A percentile compares a stretch with the other conserved stretches of the same genome.
These are phyloP conservation scores for Stratiomys singularior DNA, from an alignment of 2,888 invertebrate genomes.

Conservation along the genomic window DNA sequence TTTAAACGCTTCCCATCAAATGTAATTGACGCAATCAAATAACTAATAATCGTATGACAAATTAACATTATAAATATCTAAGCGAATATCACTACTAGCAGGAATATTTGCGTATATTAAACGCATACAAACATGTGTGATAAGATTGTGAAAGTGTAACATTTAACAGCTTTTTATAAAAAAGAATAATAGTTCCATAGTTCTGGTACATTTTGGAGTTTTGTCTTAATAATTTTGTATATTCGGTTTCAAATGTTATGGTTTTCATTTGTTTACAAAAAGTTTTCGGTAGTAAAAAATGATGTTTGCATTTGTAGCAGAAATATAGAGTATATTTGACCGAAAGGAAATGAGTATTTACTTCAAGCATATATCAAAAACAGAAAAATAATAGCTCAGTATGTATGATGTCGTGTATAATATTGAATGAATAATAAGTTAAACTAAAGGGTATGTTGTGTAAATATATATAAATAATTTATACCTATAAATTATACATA, in stretches of 20 bases:
- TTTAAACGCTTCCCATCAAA: neutral
- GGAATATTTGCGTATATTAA: conserved; percentile 8
- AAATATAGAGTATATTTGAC: too few relatives aligned
- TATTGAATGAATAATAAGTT: conserved; percentile 14
- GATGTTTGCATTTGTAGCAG: too few relatives aligned
- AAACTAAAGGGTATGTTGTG: conserved; percentile 10
- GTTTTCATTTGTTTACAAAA: too few relatives aligned
- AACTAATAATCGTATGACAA: neutral
- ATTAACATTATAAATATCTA: neutral
- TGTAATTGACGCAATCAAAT: neutral
- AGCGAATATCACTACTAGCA: conserved; percentile 13
- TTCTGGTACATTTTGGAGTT: too few relatives aligned
- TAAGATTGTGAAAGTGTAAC: neutral
- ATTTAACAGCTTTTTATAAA: conserved; percentile 14
- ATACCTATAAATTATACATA: conserved; percentile 21
- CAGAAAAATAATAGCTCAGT: too few relatives aligned
- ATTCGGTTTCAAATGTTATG: neutral
- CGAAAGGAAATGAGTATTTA: too few relatives aligned
- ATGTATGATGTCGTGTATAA: too few relatives aligned
- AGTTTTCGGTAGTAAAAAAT: too few relatives aligned
- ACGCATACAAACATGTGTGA: conserved; percentile 5
- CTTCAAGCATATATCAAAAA: too few relatives aligned
- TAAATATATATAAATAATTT: conserved; percentile 36
- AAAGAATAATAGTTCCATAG: neutral
- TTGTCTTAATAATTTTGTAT: neutral